Evolutionary conservation across 2,888 invertebrate species (phyloP).

Genomic region (Papilio demoleus): DNA sequence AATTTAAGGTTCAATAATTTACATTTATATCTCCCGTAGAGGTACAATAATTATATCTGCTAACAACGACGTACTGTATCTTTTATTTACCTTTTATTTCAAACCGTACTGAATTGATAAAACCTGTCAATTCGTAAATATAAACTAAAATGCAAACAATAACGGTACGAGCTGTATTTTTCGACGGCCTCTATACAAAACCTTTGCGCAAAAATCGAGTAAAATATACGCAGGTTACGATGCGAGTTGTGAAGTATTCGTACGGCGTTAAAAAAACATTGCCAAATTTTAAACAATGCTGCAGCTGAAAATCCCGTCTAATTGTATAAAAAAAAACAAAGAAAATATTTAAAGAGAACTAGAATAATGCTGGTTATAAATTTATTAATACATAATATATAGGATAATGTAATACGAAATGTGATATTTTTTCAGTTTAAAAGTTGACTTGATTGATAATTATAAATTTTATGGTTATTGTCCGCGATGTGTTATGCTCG

Average conservation of each 20-base stretch:
- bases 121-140: conserved; percentile 5
- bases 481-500: too few species aligned
- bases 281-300: conserved; percentile 33
- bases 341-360: conserved; percentile 6
- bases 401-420: too few species aligned
- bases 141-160: conserved; percentile 2
- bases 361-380: too few species aligned
- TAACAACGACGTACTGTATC: background rate
- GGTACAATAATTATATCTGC: background rate
- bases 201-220: conserved; percentile 25
- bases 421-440: background rate
- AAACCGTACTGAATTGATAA: conserved; percentile 12
- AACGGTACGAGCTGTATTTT: conserved; percentile 11
- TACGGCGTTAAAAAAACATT: conserved; percentile 29
- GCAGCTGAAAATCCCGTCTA: conserved; percentile 12
- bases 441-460: too few species aligned
- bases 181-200: conserved; percentile 24
- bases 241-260: conserved; percentile 21
- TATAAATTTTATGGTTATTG: too few species aligned
- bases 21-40: background rate
- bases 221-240: conserved; percentile 27
- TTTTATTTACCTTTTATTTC: background rate
- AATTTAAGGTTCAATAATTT: too few species aligned
- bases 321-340: conserved; percentile 3
- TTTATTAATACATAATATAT: too few species aligned